Evolutionary conservation across 2,797 vertebrate species (phyloP).

Genomic region (Eulemur albifrons): DNA sequence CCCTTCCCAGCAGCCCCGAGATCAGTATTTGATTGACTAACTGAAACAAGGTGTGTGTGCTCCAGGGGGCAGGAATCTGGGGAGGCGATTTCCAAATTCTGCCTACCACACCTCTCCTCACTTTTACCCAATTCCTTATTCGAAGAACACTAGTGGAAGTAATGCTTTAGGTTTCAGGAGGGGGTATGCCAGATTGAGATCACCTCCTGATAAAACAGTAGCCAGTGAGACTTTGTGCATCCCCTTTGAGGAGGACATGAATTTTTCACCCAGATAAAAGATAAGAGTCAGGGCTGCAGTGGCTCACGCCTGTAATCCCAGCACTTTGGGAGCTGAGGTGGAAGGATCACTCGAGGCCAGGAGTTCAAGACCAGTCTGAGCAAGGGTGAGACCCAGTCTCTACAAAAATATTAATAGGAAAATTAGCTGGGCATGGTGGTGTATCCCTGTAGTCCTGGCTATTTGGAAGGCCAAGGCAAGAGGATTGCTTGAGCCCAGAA

Average conservation of each 20-base stretch:
- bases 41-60: background rate
- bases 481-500: background rate
- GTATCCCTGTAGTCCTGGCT: background rate
- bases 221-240: background rate
- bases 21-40: background rate
- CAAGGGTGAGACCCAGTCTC: too few relatives aligned
- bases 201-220: background rate
- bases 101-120: background rate
- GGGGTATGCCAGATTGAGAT: background rate
- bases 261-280: background rate
- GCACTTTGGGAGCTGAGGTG: too few relatives aligned
- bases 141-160: background rate
- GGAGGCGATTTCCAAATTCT: background rate
- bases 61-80: background rate
- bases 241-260: background rate
- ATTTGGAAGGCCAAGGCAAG: background rate
- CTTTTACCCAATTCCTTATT: background rate
- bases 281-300: background rate
- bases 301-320: background rate
- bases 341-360: too few relatives aligned
- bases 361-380: too few relatives aligned
- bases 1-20: background rate
- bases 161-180: background rate
- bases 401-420: too few relatives aligned
- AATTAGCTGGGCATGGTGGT: background rate